Conservation (phyloP, 2,113 vertebrate genomes). For the Callocephalon fimbriatum region DNA sequence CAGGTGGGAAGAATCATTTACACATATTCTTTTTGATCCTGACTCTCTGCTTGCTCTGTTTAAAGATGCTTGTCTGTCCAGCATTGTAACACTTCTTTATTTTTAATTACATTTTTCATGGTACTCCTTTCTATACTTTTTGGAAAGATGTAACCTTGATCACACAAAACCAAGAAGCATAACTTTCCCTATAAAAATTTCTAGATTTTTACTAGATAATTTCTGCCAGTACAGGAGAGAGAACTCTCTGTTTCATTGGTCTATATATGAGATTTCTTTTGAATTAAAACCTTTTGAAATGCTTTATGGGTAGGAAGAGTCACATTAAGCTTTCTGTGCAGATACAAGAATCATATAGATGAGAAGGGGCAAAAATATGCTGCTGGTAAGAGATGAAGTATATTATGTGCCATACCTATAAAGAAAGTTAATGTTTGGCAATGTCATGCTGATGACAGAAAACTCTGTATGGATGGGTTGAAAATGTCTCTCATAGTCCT, state of each 20-base stretch:
- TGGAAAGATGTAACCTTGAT: not conserved
- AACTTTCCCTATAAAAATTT: not conserved
- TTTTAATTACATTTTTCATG: not conserved
- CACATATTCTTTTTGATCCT: not conserved
- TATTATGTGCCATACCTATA: not conserved
- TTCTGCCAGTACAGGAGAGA: not conserved
- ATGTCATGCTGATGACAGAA: not conserved
- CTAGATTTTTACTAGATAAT: not conserved
- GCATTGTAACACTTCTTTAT: not conserved
- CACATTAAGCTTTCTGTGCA: not conserved
- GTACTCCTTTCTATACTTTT: not conserved
- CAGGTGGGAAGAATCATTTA: not conserved
- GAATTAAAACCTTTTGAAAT: not conserved
- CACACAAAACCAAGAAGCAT: not conserved
- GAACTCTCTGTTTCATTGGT: not conserved
- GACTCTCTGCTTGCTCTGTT: not conserved
- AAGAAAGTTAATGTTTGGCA: not conserved
- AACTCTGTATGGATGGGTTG: not conserved
- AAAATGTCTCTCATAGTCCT: not conserved
- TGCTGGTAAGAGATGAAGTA: not conserved
- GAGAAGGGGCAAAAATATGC: not conserved
- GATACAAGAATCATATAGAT: rapidly evolving
- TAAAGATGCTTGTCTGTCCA: not conserved
- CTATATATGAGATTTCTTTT: not conserved
- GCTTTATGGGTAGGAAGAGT: not conserved